phyloP scores from a whole-genome alignment of 2,113 vertebrate species.

The Atlantisia rogersi region DNA sequence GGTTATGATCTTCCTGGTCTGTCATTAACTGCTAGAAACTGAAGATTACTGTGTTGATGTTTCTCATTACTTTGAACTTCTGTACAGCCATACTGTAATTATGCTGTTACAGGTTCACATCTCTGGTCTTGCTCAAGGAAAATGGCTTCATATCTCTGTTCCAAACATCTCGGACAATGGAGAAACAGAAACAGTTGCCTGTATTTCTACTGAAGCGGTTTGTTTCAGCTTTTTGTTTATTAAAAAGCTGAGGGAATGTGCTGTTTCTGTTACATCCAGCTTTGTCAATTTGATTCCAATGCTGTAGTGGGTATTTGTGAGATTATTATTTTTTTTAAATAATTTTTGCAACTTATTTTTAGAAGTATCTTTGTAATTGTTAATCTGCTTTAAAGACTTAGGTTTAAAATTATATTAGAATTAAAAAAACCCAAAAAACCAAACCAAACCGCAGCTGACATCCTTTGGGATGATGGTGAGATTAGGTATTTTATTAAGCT shows the following conservation, averaged over 20 bases:
- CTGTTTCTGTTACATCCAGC: not conserved
- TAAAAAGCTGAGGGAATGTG: not conserved
- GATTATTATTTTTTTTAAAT: not conserved
- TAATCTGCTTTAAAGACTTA: not conserved
- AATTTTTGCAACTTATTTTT: not conserved
- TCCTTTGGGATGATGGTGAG: not conserved
- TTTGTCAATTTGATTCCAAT: not conserved
- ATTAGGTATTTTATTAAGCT: not conserved
- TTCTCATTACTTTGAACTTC: not conserved
- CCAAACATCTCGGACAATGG: not conserved
- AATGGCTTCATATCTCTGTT: slow-evolving; percentile 31
- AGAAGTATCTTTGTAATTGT: not conserved
- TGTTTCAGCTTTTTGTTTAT: not conserved
- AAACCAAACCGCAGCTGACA: not conserved
- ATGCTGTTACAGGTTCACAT: not conserved
- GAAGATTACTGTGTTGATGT: not conserved
- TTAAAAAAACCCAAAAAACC: not conserved
- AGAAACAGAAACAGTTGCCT: not conserved
- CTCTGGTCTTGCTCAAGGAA: slow-evolving; percentile 62
- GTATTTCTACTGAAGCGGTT: not conserved
- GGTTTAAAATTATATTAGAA: not conserved
- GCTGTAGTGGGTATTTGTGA: not conserved
- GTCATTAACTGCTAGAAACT: not conserved
- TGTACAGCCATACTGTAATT: not conserved
- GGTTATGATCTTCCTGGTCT: not conserved